phyloP scores from a whole-genome alignment of 2,888 invertebrate species.

The Diloba caeruleocephala region DNA sequence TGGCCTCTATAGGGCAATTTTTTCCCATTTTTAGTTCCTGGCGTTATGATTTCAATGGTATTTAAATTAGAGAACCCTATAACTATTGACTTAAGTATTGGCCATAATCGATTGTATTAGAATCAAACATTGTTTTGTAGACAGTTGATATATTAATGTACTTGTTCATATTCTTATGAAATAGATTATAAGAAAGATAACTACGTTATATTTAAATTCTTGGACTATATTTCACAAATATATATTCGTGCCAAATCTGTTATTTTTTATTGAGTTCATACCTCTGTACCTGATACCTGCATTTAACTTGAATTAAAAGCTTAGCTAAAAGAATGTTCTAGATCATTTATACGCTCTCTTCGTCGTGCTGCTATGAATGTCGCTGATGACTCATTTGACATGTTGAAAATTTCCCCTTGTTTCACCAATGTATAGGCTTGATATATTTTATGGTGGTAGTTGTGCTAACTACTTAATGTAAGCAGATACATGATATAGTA shows the following conservation, averaged over 20 bases:
- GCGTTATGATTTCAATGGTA: constrained; percentile 53
- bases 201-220: constrained; percentile 44
- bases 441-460: constrained; percentile 27
- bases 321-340: constrained; percentile 74
- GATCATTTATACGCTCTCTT: constrained; percentile 57
- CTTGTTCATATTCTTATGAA: constrained; percentile 45
- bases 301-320: constrained; percentile 26
- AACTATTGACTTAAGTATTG: constrained; percentile 26
- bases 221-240: constrained; percentile 45
- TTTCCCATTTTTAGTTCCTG: constrained; percentile 69
- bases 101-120: constrained; percentile 33
- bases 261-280: constrained; percentile 58
- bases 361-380: constrained; percentile 45
- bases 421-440: constrained; percentile 10
- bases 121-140: constrained; percentile 52
- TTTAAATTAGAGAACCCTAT: constrained; percentile 27
- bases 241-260: constrained; percentile 51
- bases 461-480: constrained; percentile 5
- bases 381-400: constrained; percentile 51
- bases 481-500: constrained; percentile 34
- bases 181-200: constrained; percentile 51
- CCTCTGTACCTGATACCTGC: constrained; percentile 54
- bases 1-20: constrained; percentile 82
- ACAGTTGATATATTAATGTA: constrained; percentile 41
- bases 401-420: constrained; percentile 24